A percentile compares a stretch with the other conserved stretches of the same genome.
These are phyloP conservation scores for Amblyopsis rosae DNA, from an alignment of 2,113 vertebrate species.

Conservation along the genomic window DNA sequence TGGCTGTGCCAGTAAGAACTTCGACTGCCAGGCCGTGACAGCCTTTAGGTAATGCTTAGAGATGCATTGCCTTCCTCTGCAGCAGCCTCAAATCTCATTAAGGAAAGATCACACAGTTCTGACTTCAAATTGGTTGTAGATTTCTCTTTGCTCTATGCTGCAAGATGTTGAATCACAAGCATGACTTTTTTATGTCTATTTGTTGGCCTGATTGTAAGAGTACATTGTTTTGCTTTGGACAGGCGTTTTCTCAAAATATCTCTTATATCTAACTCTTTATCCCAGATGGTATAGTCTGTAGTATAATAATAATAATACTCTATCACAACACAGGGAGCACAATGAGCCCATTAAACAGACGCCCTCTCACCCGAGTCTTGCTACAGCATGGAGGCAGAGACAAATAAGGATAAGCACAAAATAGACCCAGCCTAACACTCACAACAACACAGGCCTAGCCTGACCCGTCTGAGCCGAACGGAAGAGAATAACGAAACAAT, in stretches of 20 bases:
- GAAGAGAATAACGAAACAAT: too few relatives aligned
- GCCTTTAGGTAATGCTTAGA: too few relatives aligned
- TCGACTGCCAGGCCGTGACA: too few relatives aligned
- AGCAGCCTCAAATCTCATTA: neutral
- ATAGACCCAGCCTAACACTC: too few relatives aligned
- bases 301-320: too few relatives aligned
- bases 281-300: conserved; percentile 35
- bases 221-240: neutral
- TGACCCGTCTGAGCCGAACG: too few relatives aligned
- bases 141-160: neutral
- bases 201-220: neutral
- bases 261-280: neutral
- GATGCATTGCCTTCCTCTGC: too few relatives aligned
- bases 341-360: conserved; percentile 63
- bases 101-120: neutral
- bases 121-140: neutral
- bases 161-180: neutral
- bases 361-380: conserved; percentile 47
- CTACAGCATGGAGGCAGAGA: conserved; percentile 41
- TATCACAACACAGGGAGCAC: conserved; percentile 57
- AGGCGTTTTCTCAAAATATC: neutral
- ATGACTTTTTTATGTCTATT: neutral
- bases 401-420: conserved; percentile 43
- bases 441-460: too few relatives aligned
- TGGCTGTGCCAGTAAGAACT: too few relatives aligned